phyloP scores from a whole-genome alignment of 2,888 invertebrate species.

The Agriopis aurantiaria region DNA sequence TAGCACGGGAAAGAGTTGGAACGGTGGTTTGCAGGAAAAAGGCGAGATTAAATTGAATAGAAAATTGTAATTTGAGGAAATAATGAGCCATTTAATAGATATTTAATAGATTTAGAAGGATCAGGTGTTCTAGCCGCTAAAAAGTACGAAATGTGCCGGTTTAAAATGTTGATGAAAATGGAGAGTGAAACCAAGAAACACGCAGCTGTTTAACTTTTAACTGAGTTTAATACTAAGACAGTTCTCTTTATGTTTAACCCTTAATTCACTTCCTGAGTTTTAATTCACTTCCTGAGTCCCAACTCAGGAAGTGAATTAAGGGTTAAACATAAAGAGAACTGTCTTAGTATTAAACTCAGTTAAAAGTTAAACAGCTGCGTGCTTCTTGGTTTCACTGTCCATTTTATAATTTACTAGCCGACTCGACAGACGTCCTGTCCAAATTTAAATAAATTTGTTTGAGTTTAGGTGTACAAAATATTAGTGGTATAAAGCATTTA shows the following conservation, averaged over 20 bases:
- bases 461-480: too few species aligned
- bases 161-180: neutral
- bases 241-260: neutral
- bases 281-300: too few species aligned
- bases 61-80: constrained; percentile 28
- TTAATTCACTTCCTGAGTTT: too few species aligned
- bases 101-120: neutral
- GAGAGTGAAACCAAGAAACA: neutral
- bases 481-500: too few species aligned
- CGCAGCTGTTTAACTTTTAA: neutral
- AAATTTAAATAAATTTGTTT: too few species aligned
- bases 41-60: constrained; percentile 25
- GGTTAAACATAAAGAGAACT: neutral
- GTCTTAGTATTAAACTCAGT: neutral
- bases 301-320: too few species aligned
- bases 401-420: neutral
- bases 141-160: too few species aligned
- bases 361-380: neutral
- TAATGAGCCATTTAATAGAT: constrained; percentile 9
- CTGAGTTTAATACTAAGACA: neutral
- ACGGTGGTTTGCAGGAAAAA: constrained; percentile 8
- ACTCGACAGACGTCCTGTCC: neutral
- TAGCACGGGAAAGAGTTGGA: constrained; percentile 25
- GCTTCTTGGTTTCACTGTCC: neutral
- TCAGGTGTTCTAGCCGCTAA: neutral